Evolutionary conservation across 37 sponge, comb jelly and placozoan genomes (phyloP).

Genomic region (Tethya wilhelma): DNA sequence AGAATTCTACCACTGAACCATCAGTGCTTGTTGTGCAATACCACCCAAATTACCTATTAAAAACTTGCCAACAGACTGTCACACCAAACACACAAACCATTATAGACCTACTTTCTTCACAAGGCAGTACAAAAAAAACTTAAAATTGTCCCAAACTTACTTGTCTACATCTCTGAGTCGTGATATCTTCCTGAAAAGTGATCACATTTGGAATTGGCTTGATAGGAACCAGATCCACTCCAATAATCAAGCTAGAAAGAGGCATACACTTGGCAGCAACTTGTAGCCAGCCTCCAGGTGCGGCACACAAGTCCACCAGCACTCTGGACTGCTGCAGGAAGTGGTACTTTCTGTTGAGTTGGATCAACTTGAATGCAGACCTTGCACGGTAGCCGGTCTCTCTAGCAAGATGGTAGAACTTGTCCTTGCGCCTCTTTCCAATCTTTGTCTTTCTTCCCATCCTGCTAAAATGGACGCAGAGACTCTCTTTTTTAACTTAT

Average conservation of each 20-base stretch:
- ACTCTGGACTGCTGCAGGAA: constrained; percentile 93
- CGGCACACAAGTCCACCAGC: constrained; percentile 95
- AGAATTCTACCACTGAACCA: constrained; percentile 82
- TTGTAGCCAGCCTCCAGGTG: constrained; percentile 98
- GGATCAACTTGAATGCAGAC: constrained; percentile 98
- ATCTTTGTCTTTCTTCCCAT: constrained; percentile 96
- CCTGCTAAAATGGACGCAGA: too few species aligned
- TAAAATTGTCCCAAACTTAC: constrained; percentile 1
- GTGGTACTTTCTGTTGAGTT: constrained; percentile 94
- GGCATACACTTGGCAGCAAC: constrained; percentile 95
- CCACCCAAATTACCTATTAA: background rate
- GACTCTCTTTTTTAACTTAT: too few species aligned
- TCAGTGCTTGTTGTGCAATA: constrained; percentile 23
- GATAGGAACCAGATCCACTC: constrained; percentile 95
- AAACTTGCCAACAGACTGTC: background rate
- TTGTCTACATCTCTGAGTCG: constrained; percentile 72
- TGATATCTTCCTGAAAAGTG: constrained; percentile 93
- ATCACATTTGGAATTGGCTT: constrained; percentile 90
- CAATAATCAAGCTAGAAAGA: constrained; percentile 86
- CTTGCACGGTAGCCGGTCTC: constrained; percentile 97
- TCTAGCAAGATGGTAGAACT: constrained; percentile 97
- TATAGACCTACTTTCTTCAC: background rate
- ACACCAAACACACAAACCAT: background rate
- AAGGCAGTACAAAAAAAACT: background rate
- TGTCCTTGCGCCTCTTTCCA: constrained; percentile 92